These are phyloP conservation scores for Synergus umbraculus DNA, from an alignment of 2,888 invertebrate species.

Conservation along the genomic window DNA sequence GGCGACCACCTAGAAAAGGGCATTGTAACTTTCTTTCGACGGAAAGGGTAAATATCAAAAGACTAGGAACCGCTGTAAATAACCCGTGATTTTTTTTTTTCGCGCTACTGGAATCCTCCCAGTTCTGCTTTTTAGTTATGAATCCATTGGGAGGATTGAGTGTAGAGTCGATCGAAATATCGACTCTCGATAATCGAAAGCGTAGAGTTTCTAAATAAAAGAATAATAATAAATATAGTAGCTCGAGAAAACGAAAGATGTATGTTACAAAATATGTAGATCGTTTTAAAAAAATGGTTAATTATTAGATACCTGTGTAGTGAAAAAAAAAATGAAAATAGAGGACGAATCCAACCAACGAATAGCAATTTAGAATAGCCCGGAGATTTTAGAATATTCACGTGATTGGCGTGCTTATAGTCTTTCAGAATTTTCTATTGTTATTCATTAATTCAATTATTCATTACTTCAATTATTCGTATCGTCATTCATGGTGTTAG, in stretches of 20 bases:
- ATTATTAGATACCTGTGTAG: conserved; percentile 34
- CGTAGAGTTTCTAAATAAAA: conserved; percentile 41
- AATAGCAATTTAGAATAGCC: conserved; percentile 53
- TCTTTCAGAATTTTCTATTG: conserved; percentile 55
- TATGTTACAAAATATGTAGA: conserved; percentile 37
- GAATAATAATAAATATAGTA: conserved; percentile 33
- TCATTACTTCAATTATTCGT: conserved; percentile 45
- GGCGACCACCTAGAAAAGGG: conserved; percentile 28
- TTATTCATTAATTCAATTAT: conserved; percentile 40
- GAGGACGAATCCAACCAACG: conserved; percentile 62
- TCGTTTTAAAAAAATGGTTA: conserved; percentile 17
- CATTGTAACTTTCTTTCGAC: conserved; percentile 14
- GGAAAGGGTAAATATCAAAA: conserved; percentile 28
- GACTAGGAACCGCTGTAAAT: conserved; percentile 39
- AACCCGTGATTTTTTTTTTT: conserved; percentile 6
- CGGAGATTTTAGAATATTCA: conserved; percentile 38
- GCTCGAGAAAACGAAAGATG: conserved; percentile 36
- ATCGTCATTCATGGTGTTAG: conserved; percentile 41
- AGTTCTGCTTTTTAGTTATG: background rate
- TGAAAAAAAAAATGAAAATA: conserved; percentile 45
- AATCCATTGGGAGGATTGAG: background rate
- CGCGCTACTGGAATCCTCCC: conserved; percentile 13
- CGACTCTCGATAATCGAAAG: conserved; percentile 31
- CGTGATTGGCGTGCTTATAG: conserved; percentile 49
- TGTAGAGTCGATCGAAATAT: conserved; percentile 28